Evolutionary conservation across 2,888 invertebrate species (phyloP), one percentile per base, ranked within the genome.

Genomic region (Thera britannica): DNA sequence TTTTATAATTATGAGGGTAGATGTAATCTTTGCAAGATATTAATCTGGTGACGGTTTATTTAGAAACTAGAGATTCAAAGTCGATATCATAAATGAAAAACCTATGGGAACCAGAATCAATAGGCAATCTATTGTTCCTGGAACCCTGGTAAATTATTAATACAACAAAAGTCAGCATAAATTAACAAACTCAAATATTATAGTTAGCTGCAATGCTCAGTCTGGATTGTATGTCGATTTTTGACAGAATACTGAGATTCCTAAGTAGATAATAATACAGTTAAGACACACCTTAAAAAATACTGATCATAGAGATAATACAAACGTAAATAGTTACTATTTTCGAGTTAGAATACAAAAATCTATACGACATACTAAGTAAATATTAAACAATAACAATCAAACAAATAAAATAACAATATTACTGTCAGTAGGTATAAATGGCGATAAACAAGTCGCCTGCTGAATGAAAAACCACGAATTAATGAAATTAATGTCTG

Each of bases 281-380:
- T 36, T 35, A 55, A 12, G 38, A 67, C 58, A 68, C 62, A 38
- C 55, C 46, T 35, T 7, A 57, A 38, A 55, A 58, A 59, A 64
- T 64, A 59, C 55, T 58, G 55, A 55, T 12, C 12, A 41, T n/a
- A 35, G 49, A 55, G 36, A 36, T 36, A 6, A n/a, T 36, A 12
- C 5, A 49, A 49, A 49, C 49, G 7, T 44, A 9, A 2, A 9
- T 46, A 9, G 9, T 9, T 9, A 2, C 9, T 9, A 7, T 46
- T 0, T 9, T 4, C 41, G 23, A 41, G 41, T 51, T 23, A 51
- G 7, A 51, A 51, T 51, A 7, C 8, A 46, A 44, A 23, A 58
- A 48, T 58, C 48, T 48, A 48, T 48, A 8, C 35, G 36, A 9
- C 9, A 35, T 9, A 48, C 60, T 58, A 34, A 44, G n/a, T 54